Evolutionary conservation across 2,113 vertebrate species (phyloP).

Genomic region (Cryptomyrus ogoouensis): DNA sequence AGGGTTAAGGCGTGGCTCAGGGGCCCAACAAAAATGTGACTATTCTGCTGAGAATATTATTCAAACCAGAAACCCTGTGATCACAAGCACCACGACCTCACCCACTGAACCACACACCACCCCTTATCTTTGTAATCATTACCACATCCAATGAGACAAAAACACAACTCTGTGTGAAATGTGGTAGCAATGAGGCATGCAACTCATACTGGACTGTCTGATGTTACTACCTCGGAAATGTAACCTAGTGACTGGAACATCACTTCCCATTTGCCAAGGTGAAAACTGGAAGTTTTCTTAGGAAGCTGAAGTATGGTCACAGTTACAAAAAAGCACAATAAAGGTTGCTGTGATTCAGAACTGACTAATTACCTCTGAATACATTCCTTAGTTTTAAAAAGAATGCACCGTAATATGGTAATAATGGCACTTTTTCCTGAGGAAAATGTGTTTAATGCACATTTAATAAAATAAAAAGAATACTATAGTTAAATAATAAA

Average conservation of each 20-base stretch:
- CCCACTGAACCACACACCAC: background rate
- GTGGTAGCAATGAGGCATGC: conserved; percentile 56
- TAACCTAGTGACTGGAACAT: conserved; percentile 51
- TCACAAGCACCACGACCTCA: background rate
- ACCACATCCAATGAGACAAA: background rate
- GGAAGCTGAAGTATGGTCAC: background rate
- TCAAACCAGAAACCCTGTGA: background rate
- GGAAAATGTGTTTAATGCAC: background rate
- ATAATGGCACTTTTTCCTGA: background rate
- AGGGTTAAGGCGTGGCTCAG: background rate
- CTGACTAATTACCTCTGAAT: background rate
- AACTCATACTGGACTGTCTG: background rate
- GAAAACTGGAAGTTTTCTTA: conserved; percentile 35
- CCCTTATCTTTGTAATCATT: background rate
- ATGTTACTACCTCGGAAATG: background rate
- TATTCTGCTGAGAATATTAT: background rate
- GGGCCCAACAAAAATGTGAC: background rate
- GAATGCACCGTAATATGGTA: background rate
- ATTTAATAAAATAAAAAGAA: background rate
- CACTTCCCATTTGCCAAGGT: conserved; percentile 64
- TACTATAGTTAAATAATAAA: background rate
- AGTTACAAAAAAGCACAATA: background rate
- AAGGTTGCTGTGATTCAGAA: background rate
- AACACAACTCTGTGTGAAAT: background rate
- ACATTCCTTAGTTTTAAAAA: background rate